Conservation (phyloP, 2,888 invertebrate species). For the Meteorus colon region DNA sequence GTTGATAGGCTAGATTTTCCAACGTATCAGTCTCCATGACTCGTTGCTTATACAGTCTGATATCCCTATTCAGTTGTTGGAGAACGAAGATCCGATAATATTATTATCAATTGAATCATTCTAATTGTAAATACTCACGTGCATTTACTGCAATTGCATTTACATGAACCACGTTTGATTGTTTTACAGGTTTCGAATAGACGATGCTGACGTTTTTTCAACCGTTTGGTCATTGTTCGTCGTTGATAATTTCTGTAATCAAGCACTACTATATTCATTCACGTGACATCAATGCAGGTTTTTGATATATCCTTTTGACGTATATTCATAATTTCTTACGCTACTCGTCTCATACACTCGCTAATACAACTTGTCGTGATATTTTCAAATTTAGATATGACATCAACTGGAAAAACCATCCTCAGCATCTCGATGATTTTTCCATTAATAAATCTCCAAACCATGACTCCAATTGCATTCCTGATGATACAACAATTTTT, state of each 20-base stretch:
- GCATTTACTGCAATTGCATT: conserved; percentile 53
- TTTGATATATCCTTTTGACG: neutral
- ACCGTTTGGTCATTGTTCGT: conserved; percentile 49
- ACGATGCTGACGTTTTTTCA: conserved; percentile 47
- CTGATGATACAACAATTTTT: conserved; percentile 43
- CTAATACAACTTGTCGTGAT: conserved; percentile 45
- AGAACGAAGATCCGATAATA: neutral
- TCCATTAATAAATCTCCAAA: conserved; percentile 48
- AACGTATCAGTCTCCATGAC: conserved; percentile 37
- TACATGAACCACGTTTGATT: conserved; percentile 41
- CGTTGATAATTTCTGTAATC: conserved; percentile 49
- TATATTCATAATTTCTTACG: conserved; percentile 48
- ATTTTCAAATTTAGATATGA: conserved; percentile 49
- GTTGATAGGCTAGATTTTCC: conserved; percentile 35
- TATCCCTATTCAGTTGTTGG: no score
- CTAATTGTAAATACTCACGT: conserved; percentile 45
- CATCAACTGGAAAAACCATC: conserved; percentile 46
- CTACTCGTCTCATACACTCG: conserved; percentile 51
- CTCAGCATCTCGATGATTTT: conserved; percentile 46
- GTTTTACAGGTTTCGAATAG: conserved; percentile 41
- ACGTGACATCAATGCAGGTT: neutral
- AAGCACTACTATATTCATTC: neutral
- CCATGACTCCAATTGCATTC: conserved; percentile 46
- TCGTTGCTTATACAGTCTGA: conserved; percentile 33
- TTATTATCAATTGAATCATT: neutral